phyloP scores from a whole-genome alignment of 2,797 vertebrate species.

The Anas georgica region DNA sequence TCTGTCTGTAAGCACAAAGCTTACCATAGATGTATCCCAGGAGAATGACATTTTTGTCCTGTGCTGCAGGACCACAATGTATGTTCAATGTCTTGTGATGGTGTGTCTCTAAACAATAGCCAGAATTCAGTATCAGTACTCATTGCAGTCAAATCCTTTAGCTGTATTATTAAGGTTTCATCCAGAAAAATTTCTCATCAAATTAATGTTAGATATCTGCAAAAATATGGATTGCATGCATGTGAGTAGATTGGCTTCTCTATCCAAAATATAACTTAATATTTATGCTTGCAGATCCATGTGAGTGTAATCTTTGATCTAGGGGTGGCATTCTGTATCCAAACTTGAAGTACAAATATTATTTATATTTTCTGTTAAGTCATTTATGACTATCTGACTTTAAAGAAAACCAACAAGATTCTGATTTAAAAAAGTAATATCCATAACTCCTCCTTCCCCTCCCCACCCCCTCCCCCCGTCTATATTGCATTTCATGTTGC shows the following conservation, averaged over 20 bases:
- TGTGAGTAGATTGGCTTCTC: not conserved
- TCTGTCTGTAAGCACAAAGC: not conserved
- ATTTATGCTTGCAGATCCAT: not conserved
- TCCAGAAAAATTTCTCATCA: not conserved
- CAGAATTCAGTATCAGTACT: not conserved
- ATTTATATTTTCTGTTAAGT: constrained; percentile 45
- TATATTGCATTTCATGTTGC: not conserved
- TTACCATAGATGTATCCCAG: not conserved
- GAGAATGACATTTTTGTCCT: not conserved
- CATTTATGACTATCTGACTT: constrained; percentile 51
- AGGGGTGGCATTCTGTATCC: constrained; percentile 54
- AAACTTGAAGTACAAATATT: constrained; percentile 19
- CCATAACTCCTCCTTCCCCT: not conserved
- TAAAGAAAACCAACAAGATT: constrained; percentile 50
- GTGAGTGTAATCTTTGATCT: constrained; percentile 39
- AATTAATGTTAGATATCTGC: not conserved
- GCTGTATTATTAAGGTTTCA: not conserved
- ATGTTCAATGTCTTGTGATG: not conserved
- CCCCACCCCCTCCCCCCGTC: accelerated
- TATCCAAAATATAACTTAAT: not conserved
- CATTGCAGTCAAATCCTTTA: not conserved
- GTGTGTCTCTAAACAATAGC: not conserved
- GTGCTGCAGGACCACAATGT: not conserved
- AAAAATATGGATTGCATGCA: not conserved
- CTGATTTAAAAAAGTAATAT: constrained; percentile 21